phyloP scores from a whole-genome alignment of 1,140 invertebrate genomes.

The Drosophila kurseongensis region DNA sequence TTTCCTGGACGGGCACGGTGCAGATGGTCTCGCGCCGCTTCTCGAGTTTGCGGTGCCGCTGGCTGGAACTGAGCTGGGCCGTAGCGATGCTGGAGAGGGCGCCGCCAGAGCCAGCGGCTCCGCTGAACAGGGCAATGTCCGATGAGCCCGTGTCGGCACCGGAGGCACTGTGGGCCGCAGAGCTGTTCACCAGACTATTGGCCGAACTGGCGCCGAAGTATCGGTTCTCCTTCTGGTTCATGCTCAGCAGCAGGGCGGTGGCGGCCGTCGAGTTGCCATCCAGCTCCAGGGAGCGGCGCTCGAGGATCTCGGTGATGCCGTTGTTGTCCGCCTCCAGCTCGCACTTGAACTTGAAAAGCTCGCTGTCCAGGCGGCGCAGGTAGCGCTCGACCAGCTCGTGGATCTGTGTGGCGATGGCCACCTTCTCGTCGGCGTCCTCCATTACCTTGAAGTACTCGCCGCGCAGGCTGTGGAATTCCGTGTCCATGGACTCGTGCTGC shows the following conservation, averaged over 20 bases:
- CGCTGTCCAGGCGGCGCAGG: constrained; percentile 95
- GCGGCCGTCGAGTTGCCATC: constrained; percentile 86
- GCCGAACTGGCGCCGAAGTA: constrained; percentile 83
- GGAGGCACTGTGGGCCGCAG: constrained; percentile 17
- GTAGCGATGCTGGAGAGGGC: constrained; percentile 14
- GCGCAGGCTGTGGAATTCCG: constrained; percentile 93
- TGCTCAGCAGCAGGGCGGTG: constrained; percentile 64
- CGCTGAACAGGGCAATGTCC: constrained; percentile 2
- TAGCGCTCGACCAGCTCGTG: constrained; percentile 97
- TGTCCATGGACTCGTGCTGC: constrained; percentile 92
- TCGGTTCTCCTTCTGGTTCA: constrained; percentile 86
- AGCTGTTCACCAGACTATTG: constrained; percentile 36
- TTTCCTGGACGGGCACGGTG: constrained; percentile 82
- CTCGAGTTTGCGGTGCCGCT: constrained; percentile 84
- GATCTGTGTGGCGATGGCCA: constrained; percentile 96
- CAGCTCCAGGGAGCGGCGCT: constrained; percentile 94
- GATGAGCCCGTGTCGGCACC: not conserved
- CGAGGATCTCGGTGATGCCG: constrained; percentile 97
- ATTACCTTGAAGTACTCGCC: constrained; percentile 96
- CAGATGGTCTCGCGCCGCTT: constrained; percentile 86
- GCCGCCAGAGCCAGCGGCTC: not conserved
- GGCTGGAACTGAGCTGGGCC: constrained; percentile 30
- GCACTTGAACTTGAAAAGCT: constrained; percentile 98
- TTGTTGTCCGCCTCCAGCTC: constrained; percentile 99
- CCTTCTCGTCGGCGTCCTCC: constrained; percentile 96